Percentiles rank a stretch among this genome's conserved stretches.
Conservation (phyloP, 2,797 vertebrate species). For the Tarsius wallacei region DNA sequence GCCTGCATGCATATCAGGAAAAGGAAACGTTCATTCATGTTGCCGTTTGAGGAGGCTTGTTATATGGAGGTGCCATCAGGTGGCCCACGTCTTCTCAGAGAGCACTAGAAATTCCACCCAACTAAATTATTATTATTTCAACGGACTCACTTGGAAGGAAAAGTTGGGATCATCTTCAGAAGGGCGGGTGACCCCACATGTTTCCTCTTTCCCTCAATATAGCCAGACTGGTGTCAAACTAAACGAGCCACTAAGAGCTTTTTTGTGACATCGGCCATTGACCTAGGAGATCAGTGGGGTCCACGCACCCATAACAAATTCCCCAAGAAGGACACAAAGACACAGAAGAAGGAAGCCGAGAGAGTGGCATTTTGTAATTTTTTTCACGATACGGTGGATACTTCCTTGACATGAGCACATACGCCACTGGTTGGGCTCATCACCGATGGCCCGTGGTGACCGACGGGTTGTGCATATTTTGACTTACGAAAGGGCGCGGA, state of each 20-base stretch:
- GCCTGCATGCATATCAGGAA: not conserved
- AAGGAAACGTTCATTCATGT: not conserved
- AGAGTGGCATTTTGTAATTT: not conserved
- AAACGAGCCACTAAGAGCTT: not conserved
- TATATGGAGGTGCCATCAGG: too few relatives aligned
- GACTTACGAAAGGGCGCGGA: not conserved
- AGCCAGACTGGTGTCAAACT: not conserved
- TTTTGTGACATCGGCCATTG: not conserved
- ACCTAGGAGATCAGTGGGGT: not conserved
- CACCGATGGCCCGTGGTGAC: not conserved
- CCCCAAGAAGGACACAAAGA: not conserved
- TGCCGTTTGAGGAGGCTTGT: not conserved
- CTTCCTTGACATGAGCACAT: not conserved
- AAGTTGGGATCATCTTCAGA: not conserved
- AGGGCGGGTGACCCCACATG: not conserved
- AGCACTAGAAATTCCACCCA: not conserved
- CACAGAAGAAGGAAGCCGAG: not conserved
- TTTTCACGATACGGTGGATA: not conserved
- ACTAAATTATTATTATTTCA: constrained; percentile 1
- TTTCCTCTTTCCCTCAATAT: not conserved
- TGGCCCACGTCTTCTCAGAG: not conserved
- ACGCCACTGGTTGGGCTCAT: not conserved
- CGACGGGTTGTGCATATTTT: not conserved
- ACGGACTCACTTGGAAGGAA: not conserved
- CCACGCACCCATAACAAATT: not conserved